These are phyloP conservation scores for Apoda limacodes DNA, from an alignment of 2,888 invertebrate species.

Conservation along the genomic window DNA sequence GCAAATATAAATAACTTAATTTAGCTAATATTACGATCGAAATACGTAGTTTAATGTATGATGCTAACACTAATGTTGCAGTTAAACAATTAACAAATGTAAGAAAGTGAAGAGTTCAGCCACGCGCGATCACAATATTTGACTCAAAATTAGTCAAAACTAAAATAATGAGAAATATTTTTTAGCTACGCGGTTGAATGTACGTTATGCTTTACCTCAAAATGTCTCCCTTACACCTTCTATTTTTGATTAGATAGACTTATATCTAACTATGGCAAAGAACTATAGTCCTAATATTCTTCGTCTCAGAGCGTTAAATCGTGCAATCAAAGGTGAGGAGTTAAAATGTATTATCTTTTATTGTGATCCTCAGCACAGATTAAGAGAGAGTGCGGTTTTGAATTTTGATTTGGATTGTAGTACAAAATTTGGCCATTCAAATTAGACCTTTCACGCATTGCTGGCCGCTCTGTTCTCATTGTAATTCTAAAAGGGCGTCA, in stretches of 20 bases:
- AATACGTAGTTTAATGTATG: no score
- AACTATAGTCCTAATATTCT: slow-evolving; percentile 32
- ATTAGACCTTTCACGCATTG: slow-evolving; percentile 49
- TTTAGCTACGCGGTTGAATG: no score
- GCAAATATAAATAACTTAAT: no score
- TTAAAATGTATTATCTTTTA: slow-evolving; percentile 71
- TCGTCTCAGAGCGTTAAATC: slow-evolving; percentile 39
- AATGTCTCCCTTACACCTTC: slow-evolving; percentile 70
- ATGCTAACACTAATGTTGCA: no score
- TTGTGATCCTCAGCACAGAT: slow-evolving; percentile 70
- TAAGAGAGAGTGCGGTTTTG: slow-evolving; percentile 70
- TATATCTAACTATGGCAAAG: slow-evolving; percentile 44
- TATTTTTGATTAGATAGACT: slow-evolving; percentile 69
- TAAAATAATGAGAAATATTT: no score
- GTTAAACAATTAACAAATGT: no score
- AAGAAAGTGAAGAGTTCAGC: no score
- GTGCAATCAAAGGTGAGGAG: slow-evolving; percentile 30
- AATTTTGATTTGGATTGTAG: slow-evolving; percentile 69
- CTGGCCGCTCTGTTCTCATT: slow-evolving; percentile 38
- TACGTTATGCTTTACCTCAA: slow-evolving; percentile 40
- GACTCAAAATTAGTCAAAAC: no score
- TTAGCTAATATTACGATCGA: no score
- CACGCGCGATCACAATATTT: no score
- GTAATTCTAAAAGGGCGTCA: slow-evolving; percentile 21
- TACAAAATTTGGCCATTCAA: slow-evolving; percentile 46